A percentile compares a stretch with the other conserved stretches of the same genome.
Conservation (phyloP, 2,113 vertebrate genomes). For the Leptodactylus fuscus region DNA sequence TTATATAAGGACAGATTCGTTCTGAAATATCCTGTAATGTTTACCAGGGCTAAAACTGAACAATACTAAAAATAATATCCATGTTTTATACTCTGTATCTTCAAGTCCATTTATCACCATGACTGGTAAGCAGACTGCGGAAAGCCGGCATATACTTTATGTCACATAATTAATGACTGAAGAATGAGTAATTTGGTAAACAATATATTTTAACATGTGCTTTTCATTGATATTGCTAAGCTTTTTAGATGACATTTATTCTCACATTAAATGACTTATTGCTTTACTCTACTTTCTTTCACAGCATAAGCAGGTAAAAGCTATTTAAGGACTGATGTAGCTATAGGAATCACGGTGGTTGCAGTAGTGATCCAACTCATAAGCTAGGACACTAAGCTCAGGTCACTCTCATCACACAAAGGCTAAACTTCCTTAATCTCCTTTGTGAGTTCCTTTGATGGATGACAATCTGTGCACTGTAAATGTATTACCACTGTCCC, state of each 20-base stretch:
- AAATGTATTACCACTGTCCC: no score
- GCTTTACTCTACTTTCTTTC: neutral
- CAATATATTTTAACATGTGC: slow-evolving; percentile 35
- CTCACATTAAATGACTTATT: slow-evolving; percentile 15
- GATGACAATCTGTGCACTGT: no score
- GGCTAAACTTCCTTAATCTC: no score
- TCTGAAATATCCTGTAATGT: neutral
- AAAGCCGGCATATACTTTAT: slow-evolving; percentile 5
- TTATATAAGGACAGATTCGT: neutral
- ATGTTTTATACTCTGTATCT: slow-evolving; percentile 20
- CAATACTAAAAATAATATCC: neutral
- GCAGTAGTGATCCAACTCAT: no score
- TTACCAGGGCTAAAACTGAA: neutral
- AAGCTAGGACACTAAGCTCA: no score
- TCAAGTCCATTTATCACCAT: slow-evolving; percentile 10
- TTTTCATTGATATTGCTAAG: neutral
- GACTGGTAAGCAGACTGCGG: neutral
- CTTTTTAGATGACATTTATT: slow-evolving; percentile 16
- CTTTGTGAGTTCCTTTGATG: no score
- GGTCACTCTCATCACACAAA: no score
- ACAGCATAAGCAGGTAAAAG: neutral
- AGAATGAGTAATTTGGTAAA: neutral
- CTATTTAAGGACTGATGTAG: neutral
- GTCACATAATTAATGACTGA: slow-evolving; percentile 26
- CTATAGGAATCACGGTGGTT: no score